phyloP scores from a whole-genome alignment of 2,113 vertebrate species.

The Muntiacus muntjak region DNA sequence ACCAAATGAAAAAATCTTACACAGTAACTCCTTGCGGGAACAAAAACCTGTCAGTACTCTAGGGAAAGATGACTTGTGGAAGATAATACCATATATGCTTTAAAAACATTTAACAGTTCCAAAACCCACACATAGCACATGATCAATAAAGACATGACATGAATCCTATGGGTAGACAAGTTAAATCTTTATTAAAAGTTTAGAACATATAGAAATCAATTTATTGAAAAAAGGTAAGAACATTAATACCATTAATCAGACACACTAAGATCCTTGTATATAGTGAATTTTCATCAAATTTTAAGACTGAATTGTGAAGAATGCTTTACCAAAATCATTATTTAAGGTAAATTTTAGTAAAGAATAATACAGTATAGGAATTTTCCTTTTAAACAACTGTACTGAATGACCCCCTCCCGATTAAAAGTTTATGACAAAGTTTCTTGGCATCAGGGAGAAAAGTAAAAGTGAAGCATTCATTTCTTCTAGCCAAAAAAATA shows the following conservation, averaged over 20 bases:
- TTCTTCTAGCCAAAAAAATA: not conserved
- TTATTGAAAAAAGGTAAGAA: not conserved
- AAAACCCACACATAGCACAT: not conserved
- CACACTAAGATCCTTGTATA: not conserved
- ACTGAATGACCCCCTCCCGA: not conserved
- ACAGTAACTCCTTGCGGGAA: not conserved
- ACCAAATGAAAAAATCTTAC: conserved; percentile 13
- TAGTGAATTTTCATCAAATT: conserved; percentile 11
- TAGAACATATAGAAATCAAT: not conserved
- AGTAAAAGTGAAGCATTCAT: not conserved
- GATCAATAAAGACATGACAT: not conserved
- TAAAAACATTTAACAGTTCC: not conserved
- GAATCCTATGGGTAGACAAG: not conserved
- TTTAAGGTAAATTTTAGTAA: not conserved
- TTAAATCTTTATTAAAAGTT: not conserved
- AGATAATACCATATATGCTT: not conserved
- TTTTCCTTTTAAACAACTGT: not conserved
- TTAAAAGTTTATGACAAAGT: not conserved
- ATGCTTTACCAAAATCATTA: not conserved
- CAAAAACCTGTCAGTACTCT: conserved; percentile 5
- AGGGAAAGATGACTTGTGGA: not conserved
- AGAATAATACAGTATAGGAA: not conserved
- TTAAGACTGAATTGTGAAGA: conserved; percentile 10
- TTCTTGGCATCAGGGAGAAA: not conserved
- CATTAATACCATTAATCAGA: not conserved